A percentile compares a stretch with the other conserved stretches of the same genome.
phyloP scores from a whole-genome alignment of 2,113 vertebrate genomes.

The Cepphus grylle region DNA sequence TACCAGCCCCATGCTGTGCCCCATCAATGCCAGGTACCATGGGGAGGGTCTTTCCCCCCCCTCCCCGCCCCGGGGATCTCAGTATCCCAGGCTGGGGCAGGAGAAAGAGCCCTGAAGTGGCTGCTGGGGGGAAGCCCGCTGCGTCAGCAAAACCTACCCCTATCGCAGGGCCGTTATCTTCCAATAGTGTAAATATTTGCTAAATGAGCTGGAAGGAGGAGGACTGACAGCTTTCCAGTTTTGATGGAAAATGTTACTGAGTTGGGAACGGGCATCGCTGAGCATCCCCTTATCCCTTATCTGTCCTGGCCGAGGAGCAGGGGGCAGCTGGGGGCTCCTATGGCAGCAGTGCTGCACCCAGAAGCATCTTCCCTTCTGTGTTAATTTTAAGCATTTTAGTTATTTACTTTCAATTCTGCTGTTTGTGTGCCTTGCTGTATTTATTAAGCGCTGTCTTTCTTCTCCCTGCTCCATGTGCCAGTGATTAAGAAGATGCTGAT shows the following conservation, averaged over 20 bases:
- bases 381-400: not conserved
- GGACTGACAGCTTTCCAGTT: not conserved
- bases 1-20: not conserved
- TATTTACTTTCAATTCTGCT: conserved; percentile 60
- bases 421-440: conserved; percentile 51
- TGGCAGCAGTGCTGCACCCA: not conserved
- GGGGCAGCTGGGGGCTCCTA: not conserved
- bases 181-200: not conserved
- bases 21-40: accelerated
- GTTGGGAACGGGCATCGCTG: not conserved
- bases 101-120: not conserved
- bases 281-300: not conserved
- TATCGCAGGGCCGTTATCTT: not conserved
- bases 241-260: not conserved
- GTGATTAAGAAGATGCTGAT: conserved; percentile 52
- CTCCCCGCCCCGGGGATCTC: accelerated
- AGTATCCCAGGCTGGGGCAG: not conserved
- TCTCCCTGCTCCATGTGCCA: conserved; percentile 14
- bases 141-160: not conserved
- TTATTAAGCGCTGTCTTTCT: conserved; percentile 44
- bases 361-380: not conserved
- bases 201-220: not conserved
- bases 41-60: not conserved
- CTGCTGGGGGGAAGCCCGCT: not conserved
- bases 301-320: accelerated